A percentile compares a stretch with the other conserved stretches of the same genome.
Conservation (phyloP, 2,113 vertebrate species). For the Pelodiscus sinensis region DNA sequence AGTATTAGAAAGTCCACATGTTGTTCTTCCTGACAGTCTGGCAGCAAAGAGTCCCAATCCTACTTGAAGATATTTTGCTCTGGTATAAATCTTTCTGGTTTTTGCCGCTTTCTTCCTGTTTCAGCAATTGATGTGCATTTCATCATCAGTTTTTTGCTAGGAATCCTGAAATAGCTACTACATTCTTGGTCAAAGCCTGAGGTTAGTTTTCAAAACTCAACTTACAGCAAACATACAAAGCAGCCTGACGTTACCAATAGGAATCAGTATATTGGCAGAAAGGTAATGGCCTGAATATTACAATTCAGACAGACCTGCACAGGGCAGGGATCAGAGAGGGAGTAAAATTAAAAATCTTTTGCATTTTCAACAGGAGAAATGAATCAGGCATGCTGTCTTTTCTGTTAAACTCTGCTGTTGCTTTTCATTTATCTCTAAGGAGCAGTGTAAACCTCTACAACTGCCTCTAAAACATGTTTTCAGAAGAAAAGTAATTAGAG, state of each 20-base stretch:
- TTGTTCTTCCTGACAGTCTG: background rate
- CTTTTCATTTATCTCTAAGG: constrained; percentile 38
- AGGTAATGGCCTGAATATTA: constrained; percentile 39
- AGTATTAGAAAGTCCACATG: background rate
- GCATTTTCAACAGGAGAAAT: constrained; percentile 40
- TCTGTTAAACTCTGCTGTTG: background rate
- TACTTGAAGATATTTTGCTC: background rate
- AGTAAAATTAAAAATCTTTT: background rate
- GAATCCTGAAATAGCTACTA: background rate
- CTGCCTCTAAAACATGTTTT: background rate
- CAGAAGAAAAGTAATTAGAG: constrained; percentile 32
- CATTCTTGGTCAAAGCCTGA: background rate
- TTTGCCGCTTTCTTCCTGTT: background rate
- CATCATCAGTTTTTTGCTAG: background rate
- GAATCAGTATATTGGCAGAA: constrained; percentile 37
- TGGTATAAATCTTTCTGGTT: background rate
- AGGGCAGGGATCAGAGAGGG: background rate
- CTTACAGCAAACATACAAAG: constrained; percentile 30
- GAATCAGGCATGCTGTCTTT: background rate
- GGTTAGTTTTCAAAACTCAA: constrained; percentile 4
- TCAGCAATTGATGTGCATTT: background rate
- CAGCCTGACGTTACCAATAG: constrained; percentile 21
- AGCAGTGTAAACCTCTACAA: background rate
- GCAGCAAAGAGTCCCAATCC: background rate
- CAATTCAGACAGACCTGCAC: constrained; percentile 20